A percentile compares a stretch with the other conserved stretches of the same genome.
Evolutionary conservation across 2,797 vertebrate species (phyloP).

Genomic region (Oreochromis mossambicus): DNA sequence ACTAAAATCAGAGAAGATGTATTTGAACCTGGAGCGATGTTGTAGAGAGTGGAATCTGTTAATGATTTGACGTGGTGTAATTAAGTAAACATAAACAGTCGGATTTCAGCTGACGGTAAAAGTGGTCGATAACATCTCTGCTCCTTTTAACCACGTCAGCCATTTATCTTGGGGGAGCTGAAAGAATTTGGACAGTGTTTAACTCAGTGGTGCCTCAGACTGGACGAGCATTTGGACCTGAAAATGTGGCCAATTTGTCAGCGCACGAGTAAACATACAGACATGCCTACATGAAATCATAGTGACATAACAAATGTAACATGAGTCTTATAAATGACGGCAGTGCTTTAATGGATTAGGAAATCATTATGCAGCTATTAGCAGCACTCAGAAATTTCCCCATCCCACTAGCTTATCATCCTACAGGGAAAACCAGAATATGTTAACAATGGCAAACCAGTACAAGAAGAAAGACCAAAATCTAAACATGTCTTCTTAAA

Average conservation of each 20-base stretch:
- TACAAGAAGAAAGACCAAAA: not conserved
- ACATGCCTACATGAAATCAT: not conserved
- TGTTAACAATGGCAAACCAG: not conserved
- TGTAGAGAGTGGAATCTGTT: not conserved
- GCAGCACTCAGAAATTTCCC: not conserved
- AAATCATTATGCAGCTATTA: not conserved
- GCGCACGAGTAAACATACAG: rapidly evolving
- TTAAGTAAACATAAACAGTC: not conserved
- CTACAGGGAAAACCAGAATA: not conserved
- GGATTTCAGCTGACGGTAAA: not conserved
- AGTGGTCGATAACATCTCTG: not conserved
- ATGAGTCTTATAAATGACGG: rapidly evolving
- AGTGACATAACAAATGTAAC: rapidly evolving
- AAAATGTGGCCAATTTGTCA: not conserved
- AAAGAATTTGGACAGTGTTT: not conserved
- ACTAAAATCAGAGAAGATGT: not conserved
- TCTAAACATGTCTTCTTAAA: not conserved
- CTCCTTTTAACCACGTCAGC: not conserved
- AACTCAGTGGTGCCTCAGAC: not conserved
- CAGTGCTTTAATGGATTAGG: not conserved
- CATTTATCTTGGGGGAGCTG: not conserved
- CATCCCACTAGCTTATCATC: not conserved
- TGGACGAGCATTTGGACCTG: not conserved
- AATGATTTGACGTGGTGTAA: not conserved
- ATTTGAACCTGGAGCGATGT: not conserved